These are phyloP conservation scores for Pseudoatta argentina DNA, from an alignment of 1,140 invertebrate species.

Conservation along the genomic window DNA sequence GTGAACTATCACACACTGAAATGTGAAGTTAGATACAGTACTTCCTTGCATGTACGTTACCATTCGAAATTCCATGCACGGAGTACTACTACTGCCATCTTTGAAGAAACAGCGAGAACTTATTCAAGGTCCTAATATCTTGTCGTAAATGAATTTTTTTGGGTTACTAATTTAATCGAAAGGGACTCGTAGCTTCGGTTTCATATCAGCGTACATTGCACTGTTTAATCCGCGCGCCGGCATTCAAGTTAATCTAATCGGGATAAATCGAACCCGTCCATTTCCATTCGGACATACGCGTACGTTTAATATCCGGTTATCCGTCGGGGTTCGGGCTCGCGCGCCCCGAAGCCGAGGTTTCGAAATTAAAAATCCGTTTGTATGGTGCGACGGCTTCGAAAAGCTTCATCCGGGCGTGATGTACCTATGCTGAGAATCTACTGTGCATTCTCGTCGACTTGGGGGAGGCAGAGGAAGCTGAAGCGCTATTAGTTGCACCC, in stretches of 20 bases:
- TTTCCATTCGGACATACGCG: conserved; percentile 41
- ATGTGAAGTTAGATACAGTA: too few species aligned
- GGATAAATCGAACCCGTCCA: conserved; percentile 53
- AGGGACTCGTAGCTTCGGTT: not conserved
- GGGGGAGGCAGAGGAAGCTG: conserved; percentile 50
- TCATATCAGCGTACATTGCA: not conserved
- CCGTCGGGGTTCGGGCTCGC: conserved; percentile 11
- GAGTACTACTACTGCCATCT: too few species aligned
- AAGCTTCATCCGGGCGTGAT: conserved; percentile 62
- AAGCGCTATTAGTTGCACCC: conserved; percentile 73
- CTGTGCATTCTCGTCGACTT: not conserved
- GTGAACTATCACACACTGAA: too few species aligned
- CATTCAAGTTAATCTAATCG: conserved; percentile 50
- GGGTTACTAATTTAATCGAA: not conserved
- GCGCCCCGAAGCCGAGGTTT: conserved; percentile 2
- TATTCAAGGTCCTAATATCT: too few species aligned
- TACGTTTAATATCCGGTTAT: conserved; percentile 57
- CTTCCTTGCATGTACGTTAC: too few species aligned
- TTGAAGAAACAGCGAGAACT: too few species aligned
- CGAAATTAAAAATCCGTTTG: conserved; percentile 62
- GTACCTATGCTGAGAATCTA: conserved; percentile 37
- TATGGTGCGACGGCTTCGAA: conserved; percentile 54
- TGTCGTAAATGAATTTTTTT: not conserved
- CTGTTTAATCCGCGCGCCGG: conserved; percentile 16
- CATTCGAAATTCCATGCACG: too few species aligned